These are phyloP conservation scores for Phylloscopus whistleri DNA, from an alignment of 2,113 vertebrate species.

Conservation along the genomic window DNA sequence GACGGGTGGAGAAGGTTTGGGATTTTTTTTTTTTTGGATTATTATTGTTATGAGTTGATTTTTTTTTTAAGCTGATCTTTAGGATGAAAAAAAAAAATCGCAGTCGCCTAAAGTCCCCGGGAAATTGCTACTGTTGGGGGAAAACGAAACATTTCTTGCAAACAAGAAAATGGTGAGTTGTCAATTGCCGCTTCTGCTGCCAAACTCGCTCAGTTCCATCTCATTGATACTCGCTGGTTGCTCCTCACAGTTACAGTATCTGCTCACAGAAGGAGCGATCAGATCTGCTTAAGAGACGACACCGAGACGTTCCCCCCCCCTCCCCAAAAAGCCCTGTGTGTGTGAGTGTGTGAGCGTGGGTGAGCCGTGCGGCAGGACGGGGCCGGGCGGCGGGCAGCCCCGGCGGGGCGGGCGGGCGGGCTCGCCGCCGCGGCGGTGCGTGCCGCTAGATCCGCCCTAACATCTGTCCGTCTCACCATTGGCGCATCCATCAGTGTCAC, in stretches of 20 bases:
- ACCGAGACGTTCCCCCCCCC: not conserved
- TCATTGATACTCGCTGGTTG: slow-evolving; percentile 59
- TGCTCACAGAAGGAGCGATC: slow-evolving; percentile 63
- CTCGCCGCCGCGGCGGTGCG: slow-evolving; percentile 72
- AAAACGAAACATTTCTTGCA: slow-evolving; percentile 69
- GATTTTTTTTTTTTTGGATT: not conserved
- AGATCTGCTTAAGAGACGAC: slow-evolving; percentile 48
- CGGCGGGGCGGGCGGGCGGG: slow-evolving; percentile 2
- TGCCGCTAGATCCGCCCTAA: slow-evolving; percentile 91
- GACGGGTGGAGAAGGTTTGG: slow-evolving; percentile 62
- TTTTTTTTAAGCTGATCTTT: slow-evolving; percentile 60
- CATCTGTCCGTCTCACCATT: slow-evolving; percentile 96
- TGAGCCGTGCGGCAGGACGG: slow-evolving; percentile 9
- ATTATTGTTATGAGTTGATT: not conserved
- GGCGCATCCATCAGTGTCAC: slow-evolving; percentile 96
- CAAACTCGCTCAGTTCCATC: slow-evolving; percentile 73
- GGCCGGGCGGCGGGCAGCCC: slow-evolving; percentile 52
- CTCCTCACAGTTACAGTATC: slow-evolving; percentile 63
- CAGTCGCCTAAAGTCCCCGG: slow-evolving; percentile 43
- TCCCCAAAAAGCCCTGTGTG: not conserved
- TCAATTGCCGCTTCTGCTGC: slow-evolving; percentile 72
- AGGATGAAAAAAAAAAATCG: slow-evolving; percentile 30
- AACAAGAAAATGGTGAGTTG: slow-evolving; percentile 82
- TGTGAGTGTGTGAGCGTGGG: not conserved
- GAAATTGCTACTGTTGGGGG: slow-evolving; percentile 57